Evolutionary conservation across 1,140 invertebrate genomes (phyloP), one percentile per base, ranked within the genome.

Genomic region (Agrilus planipennis): DNA sequence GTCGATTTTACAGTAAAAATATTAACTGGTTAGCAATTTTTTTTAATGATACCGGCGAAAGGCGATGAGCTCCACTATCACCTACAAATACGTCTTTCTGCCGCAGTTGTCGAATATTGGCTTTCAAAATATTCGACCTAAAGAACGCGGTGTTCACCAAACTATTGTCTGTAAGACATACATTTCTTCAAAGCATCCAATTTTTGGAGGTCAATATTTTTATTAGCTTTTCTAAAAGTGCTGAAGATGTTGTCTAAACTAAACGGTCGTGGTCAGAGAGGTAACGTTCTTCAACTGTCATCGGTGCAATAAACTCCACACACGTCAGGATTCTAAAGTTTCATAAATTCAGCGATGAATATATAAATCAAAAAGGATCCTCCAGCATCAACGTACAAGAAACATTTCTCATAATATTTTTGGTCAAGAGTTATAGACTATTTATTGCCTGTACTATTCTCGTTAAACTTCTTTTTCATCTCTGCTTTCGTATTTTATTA

Each of bases 281-380:
- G n/a, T 16, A 6, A 5, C 4, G 5, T 20, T 6, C 19, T 35
- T 4, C 34, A 4, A 35, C 14, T 17, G 34, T 20, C 19, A 35
- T 35, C 5, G 34, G 34, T 6, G 34, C 19, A n/a, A 35, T 35
- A 16, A 18, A 35, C 15, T 35, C 12, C 15, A 35, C 34, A 4
- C 34, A 35, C 14, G 19, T 35, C 14, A 35, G 14, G 15, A 35
- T 35, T 20, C 5, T 20, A 35, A 35, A 35, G 34, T 18, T 18
- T 7, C 14, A 35, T 17, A 20, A 5, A 16, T 15, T 16, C 19
- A 18, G 34, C n/a, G 15, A 6, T 35, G 34, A 35, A 17, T 35
- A 35, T 35, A 18, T 35, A 35, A 35, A 35, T n/a, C 4, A 18
- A 35, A 35, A 35, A 35, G 34, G 34, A 27, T 35, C 12, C 19